These are phyloP conservation scores for Melanocharis versteri DNA, from an alignment of 2,113 vertebrate species.

Conservation along the genomic window DNA sequence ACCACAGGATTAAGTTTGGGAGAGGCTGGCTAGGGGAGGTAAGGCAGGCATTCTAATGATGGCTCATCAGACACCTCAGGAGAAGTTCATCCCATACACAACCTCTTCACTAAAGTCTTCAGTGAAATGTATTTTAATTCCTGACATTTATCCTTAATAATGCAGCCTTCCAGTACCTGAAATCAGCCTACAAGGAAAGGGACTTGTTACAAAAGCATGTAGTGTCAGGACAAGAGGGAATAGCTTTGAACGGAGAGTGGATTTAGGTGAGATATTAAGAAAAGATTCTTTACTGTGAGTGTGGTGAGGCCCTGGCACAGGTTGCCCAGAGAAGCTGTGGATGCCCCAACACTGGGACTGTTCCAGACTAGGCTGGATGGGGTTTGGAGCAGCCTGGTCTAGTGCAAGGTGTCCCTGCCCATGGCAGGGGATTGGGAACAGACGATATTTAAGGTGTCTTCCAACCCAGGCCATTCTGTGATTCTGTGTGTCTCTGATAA, in stretches of 20 bases:
- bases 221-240: not conserved
- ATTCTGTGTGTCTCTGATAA: not conserved
- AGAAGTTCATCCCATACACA: not conserved
- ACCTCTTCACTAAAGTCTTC: not conserved
- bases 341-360: not conserved
- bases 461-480: not conserved
- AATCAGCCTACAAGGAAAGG: not conserved
- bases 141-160: not conserved
- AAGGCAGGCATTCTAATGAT: not conserved
- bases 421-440: not conserved
- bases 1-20: accelerated
- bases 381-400: accelerated
- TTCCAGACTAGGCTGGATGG: not conserved
- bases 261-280: not conserved
- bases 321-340: not conserved
- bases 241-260: not conserved
- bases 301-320: not conserved
- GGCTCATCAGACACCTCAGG: not conserved
- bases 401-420: not conserved
- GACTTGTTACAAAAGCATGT: not conserved
- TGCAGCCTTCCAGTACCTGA: not conserved
- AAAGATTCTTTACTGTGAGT: not conserved
- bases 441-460: not conserved
- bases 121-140: not conserved
- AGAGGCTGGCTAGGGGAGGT: not conserved